Percentiles rank a stretch among this genome's conserved stretches.
Conservation (phyloP, 2,797 vertebrate species). For the Corythornis leucogaster region DNA sequence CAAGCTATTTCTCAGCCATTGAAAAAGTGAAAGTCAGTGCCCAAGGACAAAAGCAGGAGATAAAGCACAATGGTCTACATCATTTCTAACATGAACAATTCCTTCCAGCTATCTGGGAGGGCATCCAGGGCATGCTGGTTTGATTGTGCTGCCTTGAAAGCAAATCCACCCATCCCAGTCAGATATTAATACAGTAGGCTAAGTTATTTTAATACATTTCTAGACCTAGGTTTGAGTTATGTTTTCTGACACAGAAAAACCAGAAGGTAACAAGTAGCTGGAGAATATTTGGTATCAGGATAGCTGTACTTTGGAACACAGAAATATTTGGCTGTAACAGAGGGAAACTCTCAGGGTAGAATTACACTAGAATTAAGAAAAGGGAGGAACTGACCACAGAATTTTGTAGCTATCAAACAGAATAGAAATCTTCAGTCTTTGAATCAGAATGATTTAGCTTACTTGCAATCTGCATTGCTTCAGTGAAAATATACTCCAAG, state of each 20-base stretch:
- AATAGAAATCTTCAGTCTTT: not conserved
- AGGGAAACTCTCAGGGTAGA: not conserved
- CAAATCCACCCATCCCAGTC: not conserved
- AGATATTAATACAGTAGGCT: not conserved
- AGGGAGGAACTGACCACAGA: not conserved
- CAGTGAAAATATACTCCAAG: not conserved
- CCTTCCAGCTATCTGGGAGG: not conserved
- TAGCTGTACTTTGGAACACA: not conserved
- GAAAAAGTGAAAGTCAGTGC: not conserved
- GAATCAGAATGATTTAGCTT: not conserved
- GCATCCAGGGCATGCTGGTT: not conserved
- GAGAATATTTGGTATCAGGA: not conserved
- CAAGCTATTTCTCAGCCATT: not conserved
- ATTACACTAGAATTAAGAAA: not conserved
- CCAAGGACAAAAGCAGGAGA: not conserved
- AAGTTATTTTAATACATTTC: not conserved
- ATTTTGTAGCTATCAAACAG: not conserved
- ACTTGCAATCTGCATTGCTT: not conserved
- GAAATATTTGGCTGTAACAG: not conserved
- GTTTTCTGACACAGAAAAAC: not conserved
- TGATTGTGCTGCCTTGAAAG: not conserved
- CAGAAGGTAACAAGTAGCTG: not conserved
- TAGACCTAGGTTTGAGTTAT: not conserved
- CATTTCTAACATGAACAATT: not conserved
- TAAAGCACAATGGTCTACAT: not conserved